A percentile compares a stretch with the other conserved stretches of the same genome.
phyloP scores from a whole-genome alignment of 2,888 invertebrate genomes.

The Ypsolopha scabrella region DNA sequence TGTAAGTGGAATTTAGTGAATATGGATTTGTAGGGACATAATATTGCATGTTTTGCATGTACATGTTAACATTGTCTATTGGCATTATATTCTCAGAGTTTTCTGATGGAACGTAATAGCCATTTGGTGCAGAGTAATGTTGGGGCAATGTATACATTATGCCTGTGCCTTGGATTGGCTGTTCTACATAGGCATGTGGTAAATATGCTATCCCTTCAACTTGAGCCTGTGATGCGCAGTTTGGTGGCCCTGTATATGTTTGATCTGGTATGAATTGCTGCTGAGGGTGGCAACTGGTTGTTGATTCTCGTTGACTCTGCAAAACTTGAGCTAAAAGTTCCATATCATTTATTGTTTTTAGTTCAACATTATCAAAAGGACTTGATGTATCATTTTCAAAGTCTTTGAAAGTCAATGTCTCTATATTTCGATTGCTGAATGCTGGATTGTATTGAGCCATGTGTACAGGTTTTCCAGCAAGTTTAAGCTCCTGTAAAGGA shows the following conservation, averaged over 20 bases:
- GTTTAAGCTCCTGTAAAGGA: constrained; percentile 46
- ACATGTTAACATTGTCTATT: constrained; percentile 39
- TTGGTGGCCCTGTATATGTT: constrained; percentile 28
- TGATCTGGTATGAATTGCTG: constrained; percentile 28
- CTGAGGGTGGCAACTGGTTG: constrained; percentile 31
- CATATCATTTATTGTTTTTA: constrained; percentile 93
- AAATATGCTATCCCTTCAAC: constrained; percentile 43
- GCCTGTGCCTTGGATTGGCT: constrained; percentile 37
- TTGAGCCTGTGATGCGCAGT: constrained; percentile 47
- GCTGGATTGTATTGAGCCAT: constrained; percentile 30
- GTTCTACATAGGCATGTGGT: constrained; percentile 49
- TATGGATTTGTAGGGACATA: constrained; percentile 41
- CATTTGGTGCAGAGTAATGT: constrained; percentile 39
- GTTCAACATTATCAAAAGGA: constrained; percentile 93
- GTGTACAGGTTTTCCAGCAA: constrained; percentile 38
- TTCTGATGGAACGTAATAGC: constrained; percentile 41
- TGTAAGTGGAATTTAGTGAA: constrained; percentile 32
- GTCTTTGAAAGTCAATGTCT: constrained; percentile 74
- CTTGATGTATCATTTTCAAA: constrained; percentile 94
- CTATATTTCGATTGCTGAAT: constrained; percentile 30
- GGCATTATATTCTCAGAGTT: constrained; percentile 28
- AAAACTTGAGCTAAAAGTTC: constrained; percentile 88
- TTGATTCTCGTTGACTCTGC: constrained; percentile 47
- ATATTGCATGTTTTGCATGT: constrained; percentile 53
- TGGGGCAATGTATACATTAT: constrained; percentile 46